These are phyloP conservation scores for Hucho hucho DNA, from an alignment of 2,113 vertebrate species.

Conservation along the genomic window DNA sequence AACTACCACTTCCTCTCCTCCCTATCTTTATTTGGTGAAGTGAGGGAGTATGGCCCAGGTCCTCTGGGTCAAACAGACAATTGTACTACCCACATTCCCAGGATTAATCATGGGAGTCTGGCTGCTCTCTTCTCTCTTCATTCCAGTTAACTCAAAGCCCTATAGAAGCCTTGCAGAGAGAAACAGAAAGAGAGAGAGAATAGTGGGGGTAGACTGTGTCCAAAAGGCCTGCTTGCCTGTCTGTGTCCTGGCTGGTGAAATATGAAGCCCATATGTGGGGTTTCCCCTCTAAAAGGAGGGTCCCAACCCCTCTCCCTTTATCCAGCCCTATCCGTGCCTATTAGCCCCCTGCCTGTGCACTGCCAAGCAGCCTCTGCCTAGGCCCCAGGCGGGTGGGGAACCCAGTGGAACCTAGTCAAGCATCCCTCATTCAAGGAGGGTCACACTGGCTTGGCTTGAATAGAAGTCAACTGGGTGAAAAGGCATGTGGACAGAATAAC, in stretches of 20 bases:
- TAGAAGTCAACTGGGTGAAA: slow-evolving; percentile 74
- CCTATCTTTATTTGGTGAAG: slow-evolving; percentile 43
- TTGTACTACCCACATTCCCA: slow-evolving; percentile 71
- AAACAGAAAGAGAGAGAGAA: slow-evolving; percentile 59
- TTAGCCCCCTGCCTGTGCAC: slow-evolving; percentile 74
- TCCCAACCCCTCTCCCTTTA: slow-evolving; percentile 70
- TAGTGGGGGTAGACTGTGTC: slow-evolving; percentile 48
- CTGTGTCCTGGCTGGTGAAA: slow-evolving; percentile 67
- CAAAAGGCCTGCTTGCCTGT: slow-evolving; percentile 58
- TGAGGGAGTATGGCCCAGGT: slow-evolving; percentile 43
- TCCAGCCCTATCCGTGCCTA: slow-evolving; percentile 69
- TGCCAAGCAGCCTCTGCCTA: slow-evolving; percentile 65
- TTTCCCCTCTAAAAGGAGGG: slow-evolving; percentile 66
- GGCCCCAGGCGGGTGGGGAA: slow-evolving; percentile 66
- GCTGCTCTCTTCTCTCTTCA: slow-evolving; percentile 61
- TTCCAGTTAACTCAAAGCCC: slow-evolving; percentile 45
- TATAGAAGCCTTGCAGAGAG: slow-evolving; percentile 60
- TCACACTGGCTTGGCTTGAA: slow-evolving; percentile 74
- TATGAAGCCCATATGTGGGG: slow-evolving; percentile 76
- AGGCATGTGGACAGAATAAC: slow-evolving; percentile 66
- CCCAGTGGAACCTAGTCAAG: slow-evolving; percentile 70
- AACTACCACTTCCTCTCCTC: slow-evolving; percentile 26
- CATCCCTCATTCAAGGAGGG: slow-evolving; percentile 54
- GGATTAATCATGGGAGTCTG: slow-evolving; percentile 66
- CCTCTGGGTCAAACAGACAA: slow-evolving; percentile 65